phyloP scores from a whole-genome alignment of 2,797 vertebrate genomes.

The Pristis pectinata region DNA sequence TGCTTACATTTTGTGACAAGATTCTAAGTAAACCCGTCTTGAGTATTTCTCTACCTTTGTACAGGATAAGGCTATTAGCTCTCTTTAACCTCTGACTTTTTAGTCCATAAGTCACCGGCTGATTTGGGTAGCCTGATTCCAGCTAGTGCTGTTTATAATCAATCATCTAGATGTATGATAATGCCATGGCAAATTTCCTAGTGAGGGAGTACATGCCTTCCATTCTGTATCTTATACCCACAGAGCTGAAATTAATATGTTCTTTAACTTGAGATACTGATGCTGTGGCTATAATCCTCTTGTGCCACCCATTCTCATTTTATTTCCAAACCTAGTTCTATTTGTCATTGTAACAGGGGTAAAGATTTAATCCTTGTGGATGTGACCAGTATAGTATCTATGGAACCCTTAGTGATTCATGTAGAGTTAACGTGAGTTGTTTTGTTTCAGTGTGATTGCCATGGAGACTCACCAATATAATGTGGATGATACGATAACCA shows the following conservation, averaged over 20 bases:
- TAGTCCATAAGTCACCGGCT: no score
- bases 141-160: not conserved
- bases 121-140: not conserved
- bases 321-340: not conserved
- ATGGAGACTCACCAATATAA: constrained; percentile 87
- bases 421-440: not conserved
- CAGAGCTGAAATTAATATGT: not conserved
- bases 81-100: not conserved
- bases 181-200: not conserved
- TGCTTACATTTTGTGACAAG: no score
- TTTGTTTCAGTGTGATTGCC: constrained; percentile 77
- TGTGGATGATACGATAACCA: constrained; percentile 82
- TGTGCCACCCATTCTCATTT: not conserved
- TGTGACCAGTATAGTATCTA: not conserved
- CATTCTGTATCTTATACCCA: not conserved
- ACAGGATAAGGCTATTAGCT: not conserved
- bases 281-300: not conserved
- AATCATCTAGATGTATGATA: not conserved
- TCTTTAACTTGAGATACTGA: not conserved
- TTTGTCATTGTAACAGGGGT: not conserved
- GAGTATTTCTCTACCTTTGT: not conserved
- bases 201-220: not conserved
- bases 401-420: not conserved
- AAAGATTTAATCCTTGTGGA: not conserved
- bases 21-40: not conserved